A percentile compares a stretch with the other conserved stretches of the same genome.
Conservation (phyloP, 2,888 invertebrate species). For the Dolichopus griseipennis region DNA sequence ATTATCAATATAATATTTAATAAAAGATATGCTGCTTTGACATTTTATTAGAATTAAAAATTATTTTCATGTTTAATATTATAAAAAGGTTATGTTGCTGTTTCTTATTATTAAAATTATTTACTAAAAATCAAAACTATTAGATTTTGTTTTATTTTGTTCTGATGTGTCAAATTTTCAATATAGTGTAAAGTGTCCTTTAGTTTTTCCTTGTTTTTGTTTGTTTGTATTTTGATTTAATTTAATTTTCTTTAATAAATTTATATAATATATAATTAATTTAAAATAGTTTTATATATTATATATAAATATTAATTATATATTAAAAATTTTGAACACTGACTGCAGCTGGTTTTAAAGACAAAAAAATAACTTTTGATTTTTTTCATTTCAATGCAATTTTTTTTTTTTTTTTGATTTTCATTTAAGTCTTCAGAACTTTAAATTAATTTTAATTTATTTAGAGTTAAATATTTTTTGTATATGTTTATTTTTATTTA, state of each 20-base stretch:
- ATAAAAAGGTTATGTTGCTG: no score
- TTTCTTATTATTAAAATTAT: no score
- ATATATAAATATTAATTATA: neutral
- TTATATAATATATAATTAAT: neutral
- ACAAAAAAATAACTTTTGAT: constrained; percentile 11
- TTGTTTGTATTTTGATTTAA: neutral
- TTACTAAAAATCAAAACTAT: no score
- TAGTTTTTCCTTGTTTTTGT: neutral
- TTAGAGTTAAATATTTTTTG: neutral
- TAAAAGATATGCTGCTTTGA: no score
- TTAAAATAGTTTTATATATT: neutral
- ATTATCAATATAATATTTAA: no score
- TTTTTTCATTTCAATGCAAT: neutral
- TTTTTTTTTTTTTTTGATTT: no score
- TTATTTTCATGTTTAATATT: no score
- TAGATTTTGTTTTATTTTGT: no score
- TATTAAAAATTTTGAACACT: constrained; percentile 18
- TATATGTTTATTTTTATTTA: neutral
- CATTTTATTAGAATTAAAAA: no score
- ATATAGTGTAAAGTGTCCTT: neutral
- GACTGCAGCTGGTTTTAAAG: constrained; percentile 31
- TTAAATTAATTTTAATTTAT: no score
- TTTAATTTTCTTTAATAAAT: neutral
- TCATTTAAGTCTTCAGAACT: no score
- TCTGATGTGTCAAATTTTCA: no score